phyloP scores from a whole-genome alignment of 2,888 invertebrate genomes.

The Pseudococcus longispinus region DNA sequence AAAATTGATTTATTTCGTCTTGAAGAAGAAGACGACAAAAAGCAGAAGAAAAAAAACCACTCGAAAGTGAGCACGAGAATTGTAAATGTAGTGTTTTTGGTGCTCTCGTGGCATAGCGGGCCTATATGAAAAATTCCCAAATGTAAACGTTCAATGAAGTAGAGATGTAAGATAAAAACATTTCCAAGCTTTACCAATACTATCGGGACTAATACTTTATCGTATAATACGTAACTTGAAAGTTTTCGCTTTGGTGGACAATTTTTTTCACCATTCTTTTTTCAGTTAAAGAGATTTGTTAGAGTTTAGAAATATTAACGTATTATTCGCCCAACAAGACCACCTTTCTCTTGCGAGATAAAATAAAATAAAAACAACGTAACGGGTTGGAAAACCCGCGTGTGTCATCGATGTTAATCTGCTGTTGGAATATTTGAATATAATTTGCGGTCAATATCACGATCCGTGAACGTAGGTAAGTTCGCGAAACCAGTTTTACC shows the following conservation, averaged over 20 bases:
- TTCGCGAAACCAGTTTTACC: not conserved
- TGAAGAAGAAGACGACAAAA: not conserved
- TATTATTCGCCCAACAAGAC: not conserved
- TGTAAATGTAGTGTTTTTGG: not conserved
- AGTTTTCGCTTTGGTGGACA: conserved; percentile 12
- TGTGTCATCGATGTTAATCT: conserved; percentile 9
- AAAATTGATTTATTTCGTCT: not conserved
- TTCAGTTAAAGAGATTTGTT: not conserved
- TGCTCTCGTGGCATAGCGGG: too few species aligned
- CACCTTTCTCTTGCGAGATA: not conserved
- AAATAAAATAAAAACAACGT: not conserved
- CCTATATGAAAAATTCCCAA: not conserved
- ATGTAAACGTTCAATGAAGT: conserved; percentile 4
- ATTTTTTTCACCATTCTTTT: not conserved
- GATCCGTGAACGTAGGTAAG: not conserved
- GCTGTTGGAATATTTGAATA: not conserved
- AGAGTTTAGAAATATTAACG: not conserved
- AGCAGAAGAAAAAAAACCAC: not conserved
- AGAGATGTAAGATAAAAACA: conserved; percentile 16
- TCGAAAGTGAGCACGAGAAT: not conserved
- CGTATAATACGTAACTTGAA: not conserved
- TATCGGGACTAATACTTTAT: conserved; percentile 24
- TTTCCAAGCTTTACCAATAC: conserved; percentile 1
- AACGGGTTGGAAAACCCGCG: not conserved
- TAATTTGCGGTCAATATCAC: conserved; percentile 38